Base-by-base conservation (phyloP, 64 coral and sea anemone species). In the Pocillopora damicornis region DNA sequence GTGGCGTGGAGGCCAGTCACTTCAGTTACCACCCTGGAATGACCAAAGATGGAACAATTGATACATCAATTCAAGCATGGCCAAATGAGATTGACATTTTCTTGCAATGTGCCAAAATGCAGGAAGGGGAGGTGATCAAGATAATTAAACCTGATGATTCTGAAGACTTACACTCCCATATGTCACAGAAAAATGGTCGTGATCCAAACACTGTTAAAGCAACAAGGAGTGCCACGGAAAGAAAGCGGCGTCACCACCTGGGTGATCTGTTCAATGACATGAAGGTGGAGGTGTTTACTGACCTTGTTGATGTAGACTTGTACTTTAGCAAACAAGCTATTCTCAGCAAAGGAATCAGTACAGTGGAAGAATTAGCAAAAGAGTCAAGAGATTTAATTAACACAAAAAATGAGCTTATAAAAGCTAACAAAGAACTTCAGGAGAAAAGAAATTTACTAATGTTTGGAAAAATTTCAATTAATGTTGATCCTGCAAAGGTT, bases 281-380 rank as follows among this genome's bases (percentile, higher is more conserved):
- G 60, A 95, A 95, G 75, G 23, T 76, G 17, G 75, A 95, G n/a
- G 56, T 95, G 22, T 95, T 92, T 74, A 76, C 72, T 66, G 76
- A 92, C 38, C 35, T 30, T 9, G 71, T 83, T 25, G 91, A 93
- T 30, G 23, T 79, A 34, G 94, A 92, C 67, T 59, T 92, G 61
- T 95, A 95, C 72, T 89, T 95, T 15, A 95, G 94, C 13, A 95
- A 95, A 23, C 94, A 95, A 73, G 74, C 94, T 20, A 95, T 95
- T 73, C 87, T 95, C 11, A 74, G 87, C 74, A 95, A 95, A 79
- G 94, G 90, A 36, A 74, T 95, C 36, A 57, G 56, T 67, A 89
- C 76, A 1, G 38, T 95, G 36, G 35, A 80, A n/a, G 61, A 74
- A 42, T 23, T 85, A 34, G 23, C 79, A 78, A 80, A 73, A 59